Conservation (phyloP, 2,888 invertebrate genomes). For the Saturnia japonica region DNA sequence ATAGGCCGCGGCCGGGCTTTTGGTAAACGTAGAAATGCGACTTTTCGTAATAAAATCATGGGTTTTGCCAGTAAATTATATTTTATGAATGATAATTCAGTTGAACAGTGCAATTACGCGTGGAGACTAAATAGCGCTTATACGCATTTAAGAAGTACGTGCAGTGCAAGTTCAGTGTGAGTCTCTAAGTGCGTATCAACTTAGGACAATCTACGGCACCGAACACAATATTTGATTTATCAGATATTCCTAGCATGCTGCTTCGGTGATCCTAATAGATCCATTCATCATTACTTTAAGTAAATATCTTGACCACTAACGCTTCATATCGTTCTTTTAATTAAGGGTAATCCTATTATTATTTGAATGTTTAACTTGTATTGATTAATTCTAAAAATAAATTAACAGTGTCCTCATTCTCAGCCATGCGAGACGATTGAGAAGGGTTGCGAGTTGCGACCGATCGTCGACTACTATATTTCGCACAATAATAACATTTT, state of each 20-base stretch:
- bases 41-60: conserved; percentile 5
- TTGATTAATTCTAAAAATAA: conserved; percentile 12
- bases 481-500: neutral
- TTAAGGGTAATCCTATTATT: neutral
- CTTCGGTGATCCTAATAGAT: neutral
- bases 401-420: neutral
- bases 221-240: neutral
- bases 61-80: neutral
- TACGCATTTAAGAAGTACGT: neutral
- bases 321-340: neutral
- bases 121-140: neutral
- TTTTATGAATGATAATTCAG: conserved; percentile 1
- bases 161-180: neutral
- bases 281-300: neutral
- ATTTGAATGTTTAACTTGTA: neutral
- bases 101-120: neutral
- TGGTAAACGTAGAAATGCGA: neutral
- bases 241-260: neutral
- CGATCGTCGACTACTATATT: neutral
- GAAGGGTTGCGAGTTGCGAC: neutral
- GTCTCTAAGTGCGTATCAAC: neutral
- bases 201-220: neutral
- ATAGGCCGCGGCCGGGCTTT: neutral
- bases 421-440: conserved; percentile 2
- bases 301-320: neutral